Evolutionary conservation across 1,140 invertebrate genomes (phyloP).

Genomic region (Carcinoscorpius rotundicauda): DNA sequence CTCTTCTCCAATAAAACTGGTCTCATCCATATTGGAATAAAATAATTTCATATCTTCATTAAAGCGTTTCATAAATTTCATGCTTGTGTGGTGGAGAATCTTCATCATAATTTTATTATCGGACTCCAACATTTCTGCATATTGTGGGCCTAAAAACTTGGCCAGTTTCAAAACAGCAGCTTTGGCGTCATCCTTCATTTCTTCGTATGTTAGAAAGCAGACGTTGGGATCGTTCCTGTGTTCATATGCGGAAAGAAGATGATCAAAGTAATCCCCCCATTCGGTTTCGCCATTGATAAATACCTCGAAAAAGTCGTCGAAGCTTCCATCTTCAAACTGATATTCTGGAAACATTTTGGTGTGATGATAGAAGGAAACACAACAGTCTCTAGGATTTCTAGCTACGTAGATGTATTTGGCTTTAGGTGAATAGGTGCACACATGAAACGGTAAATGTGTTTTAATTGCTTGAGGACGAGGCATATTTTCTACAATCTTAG

Average conservation of each 20-base stretch:
- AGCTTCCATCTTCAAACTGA: constrained; percentile 12
- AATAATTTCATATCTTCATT: too few species aligned
- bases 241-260: constrained; percentile 17
- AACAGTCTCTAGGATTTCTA: constrained; percentile 72
- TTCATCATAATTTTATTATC: too few species aligned
- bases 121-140: too few species aligned
- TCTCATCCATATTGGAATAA: too few species aligned
- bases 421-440: constrained; percentile 13
- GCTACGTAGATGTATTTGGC: constrained; percentile 56
- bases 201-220: too few species aligned
- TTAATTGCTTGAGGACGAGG: constrained; percentile 15
- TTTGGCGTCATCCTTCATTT: too few species aligned
- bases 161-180: too few species aligned
- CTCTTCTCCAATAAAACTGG: too few species aligned
- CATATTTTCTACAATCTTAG: not conserved
- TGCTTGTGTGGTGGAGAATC: too few species aligned
- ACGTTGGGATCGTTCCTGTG: too few species aligned
- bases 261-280: constrained; percentile 34
- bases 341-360: constrained; percentile 35
- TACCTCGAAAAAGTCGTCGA: constrained; percentile 30
- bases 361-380: constrained; percentile 68
- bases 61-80: too few species aligned
- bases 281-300: constrained; percentile 28
- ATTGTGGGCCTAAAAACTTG: too few species aligned
- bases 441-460: constrained; percentile 20